Evolutionary conservation across 2,888 invertebrate species (phyloP), one percentile per base, ranked within the genome.

Genomic region (Lithophane leautieri): DNA sequence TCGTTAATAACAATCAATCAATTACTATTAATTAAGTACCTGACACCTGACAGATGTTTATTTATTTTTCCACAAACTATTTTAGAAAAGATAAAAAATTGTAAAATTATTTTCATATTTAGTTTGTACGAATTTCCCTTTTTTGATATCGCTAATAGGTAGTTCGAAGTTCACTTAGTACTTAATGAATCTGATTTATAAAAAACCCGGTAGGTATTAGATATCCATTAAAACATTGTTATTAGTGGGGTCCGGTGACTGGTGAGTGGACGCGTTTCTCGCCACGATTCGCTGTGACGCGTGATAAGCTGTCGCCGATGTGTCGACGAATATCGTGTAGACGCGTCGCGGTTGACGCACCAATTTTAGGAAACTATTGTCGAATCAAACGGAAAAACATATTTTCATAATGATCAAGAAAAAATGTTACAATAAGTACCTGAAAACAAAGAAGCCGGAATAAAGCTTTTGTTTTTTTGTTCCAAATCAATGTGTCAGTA

Each of bases 281-380:
- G 58, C 58, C 50, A 44, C 56, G 44, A 9, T 52, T 54, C 73
- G 54, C 28, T 28, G 54, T 66, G 61, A 80, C 74, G 22, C 56
- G 19, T 62, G 81, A 78, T 81, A 67, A 76, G 44, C 63, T 81
- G 79, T 65, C 79, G 25, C 62, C 54, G 54, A 76, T 42, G 47
- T 79, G 76, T 63, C 76, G 62, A 81, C 75, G 63, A 58, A 42
- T 66, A 40, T 50, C 50, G 63, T 19, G 54, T 62, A 56, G 68
- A 70, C 67, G 44, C 19, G 22, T 25, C 28, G 52, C 22, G 28
- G 54, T 74, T 67, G 25, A 4, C 28, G 34, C 19, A 65, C 6
- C 42, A 34, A 40, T 1, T 40, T 22, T 42, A 50, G 8, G 14
- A 47, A 14, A 47, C n/a, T 16, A 66, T 34, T n/a, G 50, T 34